Evolutionary conservation across 2,888 invertebrate genomes (phyloP), one percentile per base, ranked within the genome.

Genomic region (Lasioglossum marginatum): DNA sequence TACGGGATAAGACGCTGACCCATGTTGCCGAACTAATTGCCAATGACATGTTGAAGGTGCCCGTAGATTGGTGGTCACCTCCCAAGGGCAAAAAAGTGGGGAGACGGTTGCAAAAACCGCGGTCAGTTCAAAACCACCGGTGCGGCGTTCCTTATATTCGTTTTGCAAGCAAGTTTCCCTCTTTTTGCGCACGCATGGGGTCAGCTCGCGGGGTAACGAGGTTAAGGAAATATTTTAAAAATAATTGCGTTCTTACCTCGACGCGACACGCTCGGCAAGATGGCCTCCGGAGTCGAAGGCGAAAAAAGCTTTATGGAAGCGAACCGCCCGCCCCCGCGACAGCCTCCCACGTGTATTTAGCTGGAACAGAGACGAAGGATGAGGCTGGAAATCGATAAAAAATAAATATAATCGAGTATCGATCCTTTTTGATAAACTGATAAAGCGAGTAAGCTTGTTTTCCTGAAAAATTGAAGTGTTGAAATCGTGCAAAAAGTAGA

Each of bases 141-240:
- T 89, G 90, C 89, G 92, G 92, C 92, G 92, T 93, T 93, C 60
- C 60, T 63, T 31, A 31, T 91, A 90, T 93, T 93, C 93, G 92
- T 92, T 93, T 92, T 92, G 83, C 89, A 60, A 23, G 80, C 66
- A 79, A 68, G 76, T 73, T 76, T 66, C 72, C 80, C 79, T 72
- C 79, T 83, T 85, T 87, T 82, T 66, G 63, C 63, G 70, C 75
- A 82, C 77, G 85, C 81, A 88, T 70, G 66, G 92, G 93, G 93
- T 94, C 93, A 93, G 93, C 94, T 93, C 93, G 93, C 93, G 93
- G 86, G 91, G 83, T 94, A 94, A 94, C 92, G 91, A 77, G 92
- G 93, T 94, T 94, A 94, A 92, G 94, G 92, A 93, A 94, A 94
- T 94, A 93, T 94, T 94, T 94, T 94, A 88, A 94, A 94, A 94